Evolutionary conservation across 2,797 vertebrate species (phyloP).

Genomic region (Iguana delicatissima): DNA sequence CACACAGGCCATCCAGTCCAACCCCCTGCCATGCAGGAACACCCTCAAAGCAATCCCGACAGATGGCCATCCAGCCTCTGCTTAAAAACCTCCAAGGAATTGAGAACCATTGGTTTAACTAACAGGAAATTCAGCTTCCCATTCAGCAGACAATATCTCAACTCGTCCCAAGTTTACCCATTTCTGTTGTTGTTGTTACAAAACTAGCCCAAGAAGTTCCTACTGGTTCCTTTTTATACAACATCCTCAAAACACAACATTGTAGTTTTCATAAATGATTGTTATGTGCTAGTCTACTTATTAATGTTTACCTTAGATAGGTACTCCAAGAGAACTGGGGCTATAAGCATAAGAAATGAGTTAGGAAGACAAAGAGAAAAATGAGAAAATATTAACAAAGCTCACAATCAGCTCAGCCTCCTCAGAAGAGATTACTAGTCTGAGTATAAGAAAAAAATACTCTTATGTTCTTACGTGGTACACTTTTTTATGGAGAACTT

Average conservation of each 20-base stretch:
- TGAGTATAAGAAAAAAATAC: too few species aligned
- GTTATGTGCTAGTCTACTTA: neutral
- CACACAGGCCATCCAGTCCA: too few species aligned
- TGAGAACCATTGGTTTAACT: too few species aligned
- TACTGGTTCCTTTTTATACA: neutral
- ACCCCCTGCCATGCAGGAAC: too few species aligned
- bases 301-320: neutral
- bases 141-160: neutral
- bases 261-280: neutral
- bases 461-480: neutral
- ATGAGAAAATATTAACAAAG: neutral
- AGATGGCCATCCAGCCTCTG: too few species aligned
- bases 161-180: neutral
- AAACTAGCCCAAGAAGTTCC: neutral
- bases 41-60: too few species aligned
- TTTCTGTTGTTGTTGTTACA: neutral
- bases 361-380: neutral
- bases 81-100: too few species aligned
- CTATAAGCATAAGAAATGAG: neutral
- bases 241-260: neutral
- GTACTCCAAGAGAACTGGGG: neutral
- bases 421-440: neutral
- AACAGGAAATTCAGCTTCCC: too few species aligned
- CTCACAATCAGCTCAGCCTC: neutral
- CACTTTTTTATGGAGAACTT: neutral